Conservation (phyloP, 35 echinoderm and acorn worm genomes). For the Heliocidaris erythrogramma region DNA sequence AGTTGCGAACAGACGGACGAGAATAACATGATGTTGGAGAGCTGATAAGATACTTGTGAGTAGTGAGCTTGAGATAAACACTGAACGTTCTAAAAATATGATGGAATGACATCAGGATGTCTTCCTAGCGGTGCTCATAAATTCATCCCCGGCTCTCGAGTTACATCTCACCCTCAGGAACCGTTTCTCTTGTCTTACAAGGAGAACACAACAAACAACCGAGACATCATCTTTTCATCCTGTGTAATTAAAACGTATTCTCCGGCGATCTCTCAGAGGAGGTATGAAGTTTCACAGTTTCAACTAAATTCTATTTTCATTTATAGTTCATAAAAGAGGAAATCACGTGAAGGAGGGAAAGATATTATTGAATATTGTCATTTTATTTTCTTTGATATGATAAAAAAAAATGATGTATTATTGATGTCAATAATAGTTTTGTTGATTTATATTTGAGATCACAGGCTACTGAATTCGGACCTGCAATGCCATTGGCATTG, state of each 20-base stretch:
- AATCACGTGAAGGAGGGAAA: background rate
- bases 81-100: background rate
- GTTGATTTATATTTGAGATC: background rate
- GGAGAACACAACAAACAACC: background rate
- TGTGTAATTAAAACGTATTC: conserved; percentile 5
- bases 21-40: background rate
- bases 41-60: background rate
- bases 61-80: background rate
- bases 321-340: background rate
- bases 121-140: background rate
- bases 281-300: background rate
- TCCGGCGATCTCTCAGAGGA: background rate
- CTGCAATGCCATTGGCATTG: background rate
- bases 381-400: background rate
- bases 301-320: background rate
- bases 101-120: background rate
- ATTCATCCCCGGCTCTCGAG: background rate
- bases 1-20: too few species aligned
- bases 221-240: conserved; percentile 2
- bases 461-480: background rate
- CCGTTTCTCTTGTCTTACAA: background rate
- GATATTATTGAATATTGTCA: background rate
- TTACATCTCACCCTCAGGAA: background rate
- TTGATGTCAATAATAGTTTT: background rate
- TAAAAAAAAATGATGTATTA: background rate